These are phyloP conservation scores for Terrapene triunguis DNA, from an alignment of 2,113 vertebrate genomes.

Conservation along the genomic window DNA sequence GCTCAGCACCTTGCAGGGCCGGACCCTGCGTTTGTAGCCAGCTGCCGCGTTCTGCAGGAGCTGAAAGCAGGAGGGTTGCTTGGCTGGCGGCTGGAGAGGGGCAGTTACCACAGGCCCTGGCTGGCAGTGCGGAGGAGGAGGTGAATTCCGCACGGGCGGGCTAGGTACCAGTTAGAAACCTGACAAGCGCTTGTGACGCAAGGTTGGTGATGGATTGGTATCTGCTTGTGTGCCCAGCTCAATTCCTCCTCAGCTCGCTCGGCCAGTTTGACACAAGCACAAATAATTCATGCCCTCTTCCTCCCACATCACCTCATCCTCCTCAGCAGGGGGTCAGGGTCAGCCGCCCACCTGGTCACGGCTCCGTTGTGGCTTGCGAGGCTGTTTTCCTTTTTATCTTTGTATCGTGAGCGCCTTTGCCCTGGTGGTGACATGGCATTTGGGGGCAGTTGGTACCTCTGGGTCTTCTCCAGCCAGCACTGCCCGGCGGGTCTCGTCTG, in stretches of 20 bases:
- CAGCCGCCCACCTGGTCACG: neutral
- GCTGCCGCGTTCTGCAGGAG: neutral
- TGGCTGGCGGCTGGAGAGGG: neutral
- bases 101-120: neutral
- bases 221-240: neutral
- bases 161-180: neutral
- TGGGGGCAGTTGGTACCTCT: neutral
- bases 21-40: neutral
- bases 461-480: neutral
- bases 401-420: neutral
- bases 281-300: neutral
- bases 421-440: neutral
- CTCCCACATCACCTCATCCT: neutral
- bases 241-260: neutral
- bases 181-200: neutral
- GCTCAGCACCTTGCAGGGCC: neutral
- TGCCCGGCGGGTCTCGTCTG: neutral
- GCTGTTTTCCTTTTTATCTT: neutral
- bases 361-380: neutral
- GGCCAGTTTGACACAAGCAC: neutral
- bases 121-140: neutral
- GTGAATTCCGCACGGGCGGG: neutral
- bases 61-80: neutral
- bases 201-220: neutral
- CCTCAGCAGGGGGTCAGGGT: neutral